Conservation (phyloP, 2,888 invertebrate species). For the Acanthoscelides obtectus region DNA sequence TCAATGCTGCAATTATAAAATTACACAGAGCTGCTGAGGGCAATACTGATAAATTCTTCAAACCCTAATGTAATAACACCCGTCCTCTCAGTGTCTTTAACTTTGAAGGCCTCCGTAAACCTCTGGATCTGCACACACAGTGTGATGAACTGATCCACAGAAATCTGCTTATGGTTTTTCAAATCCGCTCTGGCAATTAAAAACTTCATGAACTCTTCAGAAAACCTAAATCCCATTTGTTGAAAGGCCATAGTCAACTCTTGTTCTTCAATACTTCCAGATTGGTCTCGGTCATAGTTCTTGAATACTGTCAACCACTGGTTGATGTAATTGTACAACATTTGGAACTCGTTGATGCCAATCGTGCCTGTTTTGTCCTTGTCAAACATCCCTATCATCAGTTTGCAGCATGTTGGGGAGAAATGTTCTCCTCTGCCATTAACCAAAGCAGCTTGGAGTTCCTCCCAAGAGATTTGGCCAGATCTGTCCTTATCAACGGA, state of each 20-base stretch:
- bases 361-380: constrained; percentile 79
- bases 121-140: constrained; percentile 84
- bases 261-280: constrained; percentile 75
- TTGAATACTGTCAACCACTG: constrained; percentile 84
- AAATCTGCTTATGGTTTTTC: constrained; percentile 57
- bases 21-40: constrained; percentile 62
- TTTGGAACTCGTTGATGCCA: constrained; percentile 78
- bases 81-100: constrained; percentile 71
- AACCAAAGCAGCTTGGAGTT: constrained; percentile 74
- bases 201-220: constrained; percentile 71
- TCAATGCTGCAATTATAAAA: not conserved
- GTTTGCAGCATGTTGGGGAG: constrained; percentile 74
- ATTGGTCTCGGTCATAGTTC: constrained; percentile 79
- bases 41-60: constrained; percentile 85
- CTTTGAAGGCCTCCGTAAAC: constrained; percentile 82
- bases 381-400: constrained; percentile 93
- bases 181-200: constrained; percentile 67
- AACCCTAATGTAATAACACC: constrained; percentile 82
- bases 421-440: constrained; percentile 83
- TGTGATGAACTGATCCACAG: constrained; percentile 86
- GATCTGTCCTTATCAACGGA: constrained; percentile 81
- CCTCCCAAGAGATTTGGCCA: constrained; percentile 71
- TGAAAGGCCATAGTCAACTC: constrained; percentile 75
- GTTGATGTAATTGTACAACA: constrained; percentile 81
- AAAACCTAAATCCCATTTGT: constrained; percentile 86